Percentiles rank a stretch among this genome's conserved stretches.
These are phyloP conservation scores for Colistium nudipinnis DNA, from an alignment of 2,113 vertebrate species.

Conservation along the genomic window DNA sequence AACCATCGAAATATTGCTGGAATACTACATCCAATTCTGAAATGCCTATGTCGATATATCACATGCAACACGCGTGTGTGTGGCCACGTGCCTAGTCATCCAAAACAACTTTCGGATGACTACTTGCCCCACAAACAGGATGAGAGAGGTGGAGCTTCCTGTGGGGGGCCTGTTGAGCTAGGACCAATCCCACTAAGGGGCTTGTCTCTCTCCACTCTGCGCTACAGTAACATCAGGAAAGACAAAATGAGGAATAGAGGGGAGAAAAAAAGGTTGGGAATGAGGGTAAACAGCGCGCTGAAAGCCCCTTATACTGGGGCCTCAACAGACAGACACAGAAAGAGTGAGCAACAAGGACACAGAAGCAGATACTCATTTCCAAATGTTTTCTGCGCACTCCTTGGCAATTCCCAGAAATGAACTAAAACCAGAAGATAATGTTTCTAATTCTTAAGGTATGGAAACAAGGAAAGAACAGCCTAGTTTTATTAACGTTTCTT, in stretches of 20 bases:
- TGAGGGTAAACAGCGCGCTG: conserved; percentile 37
- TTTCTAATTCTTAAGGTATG: no score
- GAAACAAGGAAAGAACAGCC: no score
- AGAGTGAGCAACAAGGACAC: conserved; percentile 48
- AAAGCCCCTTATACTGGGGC: conserved; percentile 62
- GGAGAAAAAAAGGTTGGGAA: conserved; percentile 11
- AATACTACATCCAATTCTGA: neutral
- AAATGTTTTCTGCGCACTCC: conserved; percentile 30
- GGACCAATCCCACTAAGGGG: conserved; percentile 69
- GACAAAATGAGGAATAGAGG: conserved; percentile 55
- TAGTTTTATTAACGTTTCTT: no score
- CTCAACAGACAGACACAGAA: conserved; percentile 62
- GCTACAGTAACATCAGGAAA: conserved; percentile 57
- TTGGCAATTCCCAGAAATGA: conserved; percentile 24
- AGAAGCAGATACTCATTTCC: conserved; percentile 58
- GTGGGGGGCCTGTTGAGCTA: conserved; percentile 64
- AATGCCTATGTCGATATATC: no score
- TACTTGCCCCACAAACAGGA: conserved; percentile 60
- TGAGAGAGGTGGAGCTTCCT: conserved; percentile 62
- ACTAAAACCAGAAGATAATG: conserved; percentile 5
- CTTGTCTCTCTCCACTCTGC: conserved; percentile 51
- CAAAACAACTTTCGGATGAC: conserved; percentile 42
- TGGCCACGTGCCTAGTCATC: neutral
- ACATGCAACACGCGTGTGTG: conserved; percentile 1
- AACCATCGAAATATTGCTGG: neutral